These are phyloP conservation scores for Panthera tigris DNA, from an alignment of 2,113 vertebrate species.

Conservation along the genomic window DNA sequence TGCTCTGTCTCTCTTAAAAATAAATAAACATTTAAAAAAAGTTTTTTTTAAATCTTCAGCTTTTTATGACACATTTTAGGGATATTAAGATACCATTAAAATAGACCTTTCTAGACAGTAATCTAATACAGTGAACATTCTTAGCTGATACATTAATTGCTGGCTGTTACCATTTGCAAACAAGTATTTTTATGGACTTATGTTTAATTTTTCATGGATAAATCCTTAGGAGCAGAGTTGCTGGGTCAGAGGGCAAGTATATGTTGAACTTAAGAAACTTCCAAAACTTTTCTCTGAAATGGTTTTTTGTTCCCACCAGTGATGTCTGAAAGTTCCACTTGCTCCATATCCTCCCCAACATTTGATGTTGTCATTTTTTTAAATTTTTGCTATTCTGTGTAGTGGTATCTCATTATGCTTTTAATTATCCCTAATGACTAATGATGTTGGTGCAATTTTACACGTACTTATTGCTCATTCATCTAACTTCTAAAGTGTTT, in stretches of 20 bases:
- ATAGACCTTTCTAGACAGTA: not conserved
- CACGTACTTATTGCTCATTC: not conserved
- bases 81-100: not conserved
- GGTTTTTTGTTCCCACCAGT: not conserved
- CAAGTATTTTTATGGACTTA: slow-evolving; percentile 19
- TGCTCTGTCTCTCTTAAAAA: too few species aligned
- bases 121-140: not conserved
- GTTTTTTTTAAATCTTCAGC: not conserved
- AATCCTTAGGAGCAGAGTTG: not conserved
- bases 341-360: not conserved
- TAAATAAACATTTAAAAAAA: too few species aligned
- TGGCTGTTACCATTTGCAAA: not conserved
- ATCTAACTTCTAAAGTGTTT: not conserved
- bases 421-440: not conserved
- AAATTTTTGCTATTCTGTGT: not conserved
- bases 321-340: not conserved
- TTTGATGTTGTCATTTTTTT: not conserved
- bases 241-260: not conserved
- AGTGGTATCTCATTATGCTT: not conserved
- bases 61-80: slow-evolving; percentile 3
- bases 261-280: not conserved
- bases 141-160: not conserved
- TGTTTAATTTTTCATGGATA: not conserved
- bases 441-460: not conserved
- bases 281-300: not conserved